Base-by-base conservation (phyloP, 2,888 invertebrate genomes). In the Drosophila nigricruria region DNA sequence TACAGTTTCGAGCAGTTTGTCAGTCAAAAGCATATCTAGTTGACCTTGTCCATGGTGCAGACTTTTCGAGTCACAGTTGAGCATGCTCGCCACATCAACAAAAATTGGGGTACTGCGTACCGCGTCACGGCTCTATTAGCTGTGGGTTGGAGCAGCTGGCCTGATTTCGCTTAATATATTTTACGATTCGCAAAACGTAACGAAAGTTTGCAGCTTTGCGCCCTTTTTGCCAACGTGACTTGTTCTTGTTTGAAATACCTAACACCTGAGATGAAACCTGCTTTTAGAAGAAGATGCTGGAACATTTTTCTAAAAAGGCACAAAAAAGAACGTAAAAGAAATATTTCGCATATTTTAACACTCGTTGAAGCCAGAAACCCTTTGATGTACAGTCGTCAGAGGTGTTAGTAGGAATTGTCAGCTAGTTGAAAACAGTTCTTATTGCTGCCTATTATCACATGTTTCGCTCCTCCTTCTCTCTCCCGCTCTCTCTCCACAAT, bases 21-120 rank as follows among this genome's bases (percentile, higher is more conserved):
- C 20, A n/a, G n/a, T n/a, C n/a, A n/a, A 25, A 10, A 40, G 50
- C 66, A 75, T 62, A 52, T 81, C 60, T n/a, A 65, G 43, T 61
- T 54, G 64, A 56, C 67, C 57, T n/a, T 45, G 20, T 5, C 32
- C 38, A 40, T 43, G 42, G 14, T 25, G 27, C 47, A 62, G 38
- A 65, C 67, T 56, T 74, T 63, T 32, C 50, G 54, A 67, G 66
- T 77, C 70, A 70, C 53, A 59, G 65, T 56, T 49, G 54, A 72
- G 87, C 78, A 77, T 89, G 89, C 89, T 84, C 87, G 87, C 75
- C 82, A 87, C 74, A 84, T 87, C 74, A 74, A 71, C 61, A 81
- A 64, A 70, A 83, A 87, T 88, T 83, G 84, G 72, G 70, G 34
- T 50, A 50, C 49, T 60, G 45, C 20, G 20, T 60, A 71, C 47